Evolutionary conservation across 2,797 vertebrate genomes (phyloP).

Genomic region (Fringilla coelebs): DNA sequence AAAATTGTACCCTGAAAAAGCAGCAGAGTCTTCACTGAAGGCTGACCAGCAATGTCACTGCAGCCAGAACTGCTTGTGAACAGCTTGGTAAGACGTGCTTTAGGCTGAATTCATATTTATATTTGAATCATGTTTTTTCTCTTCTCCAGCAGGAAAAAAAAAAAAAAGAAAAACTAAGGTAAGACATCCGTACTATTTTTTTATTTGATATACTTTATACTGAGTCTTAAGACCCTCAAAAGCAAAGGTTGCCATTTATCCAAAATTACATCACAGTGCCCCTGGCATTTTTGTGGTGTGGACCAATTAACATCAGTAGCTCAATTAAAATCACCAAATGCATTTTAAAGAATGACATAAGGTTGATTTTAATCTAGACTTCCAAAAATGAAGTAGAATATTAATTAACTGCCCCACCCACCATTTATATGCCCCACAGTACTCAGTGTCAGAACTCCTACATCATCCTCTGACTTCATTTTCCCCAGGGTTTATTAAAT

Average conservation of each 20-base stretch:
- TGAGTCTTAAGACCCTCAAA: neutral
- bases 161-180: neutral
- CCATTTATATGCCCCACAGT: neutral
- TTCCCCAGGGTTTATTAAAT: conserved; percentile 25
- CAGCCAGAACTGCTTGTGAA: neutral
- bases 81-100: accelerated
- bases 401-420: conserved; percentile 13
- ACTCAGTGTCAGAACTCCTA: neutral
- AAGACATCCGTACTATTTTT: neutral
- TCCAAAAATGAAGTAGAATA: conserved; percentile 8
- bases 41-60: neutral
- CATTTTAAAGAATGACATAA: conserved; percentile 28
- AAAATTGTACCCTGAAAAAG: neutral
- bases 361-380: conserved; percentile 42
- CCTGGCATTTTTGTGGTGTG: neutral
- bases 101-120: neutral
- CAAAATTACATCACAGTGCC: neutral
- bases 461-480: conserved; percentile 28
- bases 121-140: neutral
- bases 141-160: neutral
- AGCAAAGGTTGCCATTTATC: neutral
- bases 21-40: neutral
- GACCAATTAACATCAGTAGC: neutral
- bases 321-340: conserved; percentile 28
- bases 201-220: neutral